phyloP scores from a whole-genome alignment of 2,888 invertebrate genomes.

The Troides helena region DNA sequence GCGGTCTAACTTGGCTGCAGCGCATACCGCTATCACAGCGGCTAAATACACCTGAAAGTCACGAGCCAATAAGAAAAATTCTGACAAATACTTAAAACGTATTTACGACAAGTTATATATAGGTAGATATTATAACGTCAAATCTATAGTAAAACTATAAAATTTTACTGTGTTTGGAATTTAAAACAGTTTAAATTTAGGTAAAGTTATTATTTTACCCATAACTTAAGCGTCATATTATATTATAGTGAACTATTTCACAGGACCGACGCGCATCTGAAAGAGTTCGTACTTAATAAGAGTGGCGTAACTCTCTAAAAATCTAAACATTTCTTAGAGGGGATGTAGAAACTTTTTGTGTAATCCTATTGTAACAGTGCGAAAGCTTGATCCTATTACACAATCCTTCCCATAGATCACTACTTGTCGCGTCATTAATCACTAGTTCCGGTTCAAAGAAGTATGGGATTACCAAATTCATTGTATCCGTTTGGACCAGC shows the following conservation, averaged over 20 bases:
- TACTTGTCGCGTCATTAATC: constrained; percentile 14
- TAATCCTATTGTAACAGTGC: constrained; percentile 8
- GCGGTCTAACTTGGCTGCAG: constrained; percentile 62
- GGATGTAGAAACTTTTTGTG: background rate
- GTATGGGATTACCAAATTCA: constrained; percentile 60
- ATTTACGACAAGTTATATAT: too few relatives aligned
- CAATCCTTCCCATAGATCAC: constrained; percentile 17
- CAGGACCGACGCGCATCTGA: too few relatives aligned
- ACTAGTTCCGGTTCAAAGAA: constrained; percentile 31
- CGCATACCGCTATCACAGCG: constrained; percentile 63
- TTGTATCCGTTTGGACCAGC: constrained; percentile 38
- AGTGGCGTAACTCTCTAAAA: too few relatives aligned
- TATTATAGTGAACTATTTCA: too few relatives aligned
- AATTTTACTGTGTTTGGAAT: too few relatives aligned
- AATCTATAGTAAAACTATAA: too few relatives aligned
- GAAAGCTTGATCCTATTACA: constrained; percentile 22
- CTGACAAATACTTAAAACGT: background rate
- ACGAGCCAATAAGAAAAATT: background rate
- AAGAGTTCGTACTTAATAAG: too few relatives aligned
- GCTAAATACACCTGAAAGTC: constrained; percentile 56
- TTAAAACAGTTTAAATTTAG: too few relatives aligned
- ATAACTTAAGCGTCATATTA: too few relatives aligned
- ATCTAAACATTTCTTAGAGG: background rate
- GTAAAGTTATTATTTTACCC: too few relatives aligned
- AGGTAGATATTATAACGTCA: too few relatives aligned